A percentile compares a stretch with the other conserved stretches of the same genome.
phyloP scores from a whole-genome alignment of 2,888 invertebrate species.

The Campoplex capitator region DNA sequence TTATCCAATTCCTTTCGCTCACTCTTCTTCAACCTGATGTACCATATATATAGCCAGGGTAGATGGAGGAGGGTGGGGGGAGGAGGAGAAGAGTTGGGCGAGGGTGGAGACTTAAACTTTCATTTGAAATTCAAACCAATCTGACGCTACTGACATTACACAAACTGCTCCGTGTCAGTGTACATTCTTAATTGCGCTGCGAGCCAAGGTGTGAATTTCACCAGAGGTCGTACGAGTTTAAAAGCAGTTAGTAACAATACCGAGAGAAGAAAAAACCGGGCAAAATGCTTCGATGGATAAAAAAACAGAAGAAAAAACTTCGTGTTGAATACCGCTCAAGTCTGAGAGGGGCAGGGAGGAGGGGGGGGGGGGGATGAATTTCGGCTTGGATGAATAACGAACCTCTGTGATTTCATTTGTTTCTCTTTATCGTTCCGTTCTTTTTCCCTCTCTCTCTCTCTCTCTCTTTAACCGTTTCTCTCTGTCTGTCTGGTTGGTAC shows the following conservation, averaged over 20 bases:
- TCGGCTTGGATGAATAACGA: conserved; percentile 49
- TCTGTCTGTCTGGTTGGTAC: background rate
- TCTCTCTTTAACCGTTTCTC: background rate
- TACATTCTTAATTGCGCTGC: conserved; percentile 62
- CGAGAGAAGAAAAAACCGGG: background rate
- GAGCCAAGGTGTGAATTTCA: conserved; percentile 28
- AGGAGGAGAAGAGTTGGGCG: no score
- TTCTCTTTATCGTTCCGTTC: conserved; percentile 5
- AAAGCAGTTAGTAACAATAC: background rate
- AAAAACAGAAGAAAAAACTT: conserved; percentile 6
- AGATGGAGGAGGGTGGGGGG: background rate
- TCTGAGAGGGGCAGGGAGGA: background rate
- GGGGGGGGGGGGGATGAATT: conserved; percentile 45
- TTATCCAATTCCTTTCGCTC: conserved; percentile 29
- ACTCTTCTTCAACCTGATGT: conserved; percentile 21
- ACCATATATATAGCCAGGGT: background rate
- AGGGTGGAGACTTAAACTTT: conserved; percentile 22
- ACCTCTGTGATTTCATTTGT: conserved; percentile 50
- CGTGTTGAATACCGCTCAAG: conserved; percentile 37
- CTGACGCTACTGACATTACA: conserved; percentile 49
- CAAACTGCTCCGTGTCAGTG: conserved; percentile 42
- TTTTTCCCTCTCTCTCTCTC: background rate
- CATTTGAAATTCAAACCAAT: conserved; percentile 69
- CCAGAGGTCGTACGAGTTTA: background rate
- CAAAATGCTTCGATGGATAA: background rate